These are phyloP conservation scores for Phalacrocorax pelagicus DNA, from an alignment of 2,113 vertebrate genomes.

Conservation along the genomic window DNA sequence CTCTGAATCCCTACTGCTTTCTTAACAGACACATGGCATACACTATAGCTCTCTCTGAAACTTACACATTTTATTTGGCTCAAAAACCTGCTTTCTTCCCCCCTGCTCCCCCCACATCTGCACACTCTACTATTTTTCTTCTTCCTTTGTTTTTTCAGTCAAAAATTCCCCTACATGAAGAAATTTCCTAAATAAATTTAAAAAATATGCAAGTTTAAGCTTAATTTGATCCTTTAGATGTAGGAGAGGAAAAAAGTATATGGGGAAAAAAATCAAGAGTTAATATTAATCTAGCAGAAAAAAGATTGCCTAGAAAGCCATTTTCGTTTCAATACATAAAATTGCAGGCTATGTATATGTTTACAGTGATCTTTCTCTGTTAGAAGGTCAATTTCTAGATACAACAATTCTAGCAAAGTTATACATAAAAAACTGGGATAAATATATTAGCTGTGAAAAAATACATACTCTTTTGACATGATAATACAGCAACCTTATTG, in stretches of 20 bases:
- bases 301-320: background rate
- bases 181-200: background rate
- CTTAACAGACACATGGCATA: background rate
- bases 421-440: background rate
- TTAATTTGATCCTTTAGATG: background rate
- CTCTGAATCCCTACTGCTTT: background rate
- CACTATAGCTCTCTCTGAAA: background rate
- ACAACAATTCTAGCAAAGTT: background rate
- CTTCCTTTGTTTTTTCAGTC: background rate
- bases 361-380: background rate
- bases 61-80: background rate
- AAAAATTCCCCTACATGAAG: background rate
- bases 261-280: background rate
- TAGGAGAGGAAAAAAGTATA: fast-evolving
- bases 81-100: background rate
- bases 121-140: background rate
- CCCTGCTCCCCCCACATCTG: background rate
- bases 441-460: background rate
- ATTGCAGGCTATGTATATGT: background rate
- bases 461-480: background rate
- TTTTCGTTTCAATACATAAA: background rate
- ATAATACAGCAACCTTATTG: background rate
- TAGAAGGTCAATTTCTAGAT: background rate
- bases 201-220: background rate
- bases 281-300: background rate